phyloP scores from a whole-genome alignment of 2,113 vertebrate species.

The Clinocottus analis region DNA sequence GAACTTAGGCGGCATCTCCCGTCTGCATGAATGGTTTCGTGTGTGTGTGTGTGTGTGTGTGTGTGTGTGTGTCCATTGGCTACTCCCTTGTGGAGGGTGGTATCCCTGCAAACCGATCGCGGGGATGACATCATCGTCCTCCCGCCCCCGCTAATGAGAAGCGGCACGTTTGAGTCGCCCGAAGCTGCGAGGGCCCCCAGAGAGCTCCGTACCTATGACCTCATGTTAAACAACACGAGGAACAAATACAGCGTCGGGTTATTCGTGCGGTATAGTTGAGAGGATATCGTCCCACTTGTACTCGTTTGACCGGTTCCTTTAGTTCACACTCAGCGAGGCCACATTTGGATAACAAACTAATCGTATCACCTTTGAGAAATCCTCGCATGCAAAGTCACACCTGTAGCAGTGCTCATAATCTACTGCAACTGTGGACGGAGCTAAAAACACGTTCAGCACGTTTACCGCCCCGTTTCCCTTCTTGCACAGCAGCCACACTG shows the following conservation, averaged over 20 bases:
- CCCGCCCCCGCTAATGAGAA: slow-evolving; percentile 31
- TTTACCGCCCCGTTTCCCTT: slow-evolving; percentile 43
- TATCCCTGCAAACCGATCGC: neutral
- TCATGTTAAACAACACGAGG: neutral
- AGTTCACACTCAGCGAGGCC: neutral
- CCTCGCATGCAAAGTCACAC: slow-evolving; percentile 28
- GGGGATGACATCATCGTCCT: slow-evolving; percentile 28
- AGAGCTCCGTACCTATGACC: neutral
- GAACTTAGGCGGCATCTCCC: neutral
- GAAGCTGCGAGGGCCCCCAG: slow-evolving; percentile 13
- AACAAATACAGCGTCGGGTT: neutral
- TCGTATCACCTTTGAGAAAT: neutral
- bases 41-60: neutral
- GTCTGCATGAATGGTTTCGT: neutral
- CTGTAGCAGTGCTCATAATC: neutral
- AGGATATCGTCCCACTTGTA: neutral
- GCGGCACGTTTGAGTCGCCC: slow-evolving; percentile 38
- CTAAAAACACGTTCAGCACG: too few species aligned
- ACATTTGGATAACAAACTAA: slow-evolving; percentile 52
- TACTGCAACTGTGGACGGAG: neutral
- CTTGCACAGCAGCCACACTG: neutral
- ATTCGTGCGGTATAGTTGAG: neutral
- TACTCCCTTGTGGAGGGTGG: neutral
- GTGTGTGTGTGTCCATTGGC: neutral
- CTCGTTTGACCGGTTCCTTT: neutral